A percentile compares a stretch with the other conserved stretches of the same genome.
phyloP scores from a whole-genome alignment of 2,797 vertebrate genomes.

The Neosilurus mollespiculum region DNA sequence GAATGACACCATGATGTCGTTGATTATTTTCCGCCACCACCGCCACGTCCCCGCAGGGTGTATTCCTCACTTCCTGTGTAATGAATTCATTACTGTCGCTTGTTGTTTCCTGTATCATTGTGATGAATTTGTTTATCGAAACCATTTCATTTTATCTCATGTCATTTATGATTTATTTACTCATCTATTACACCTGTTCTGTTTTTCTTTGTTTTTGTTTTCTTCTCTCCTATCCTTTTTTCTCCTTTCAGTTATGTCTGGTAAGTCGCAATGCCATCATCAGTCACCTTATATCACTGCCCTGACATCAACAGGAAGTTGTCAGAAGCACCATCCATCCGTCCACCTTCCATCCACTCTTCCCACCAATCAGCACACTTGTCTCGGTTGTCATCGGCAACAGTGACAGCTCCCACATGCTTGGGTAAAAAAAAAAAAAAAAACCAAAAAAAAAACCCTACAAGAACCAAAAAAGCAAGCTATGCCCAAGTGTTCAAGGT shows the following conservation, averaged over 20 bases:
- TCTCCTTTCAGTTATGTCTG: slow-evolving; percentile 93
- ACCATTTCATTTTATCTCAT: slow-evolving; percentile 56
- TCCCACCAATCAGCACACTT: slow-evolving; percentile 89
- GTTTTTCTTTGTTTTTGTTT: slow-evolving; percentile 67
- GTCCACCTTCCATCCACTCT: slow-evolving; percentile 89
- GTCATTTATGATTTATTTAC: slow-evolving; percentile 75
- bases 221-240: slow-evolving; percentile 82
- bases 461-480: slow-evolving; percentile 8
- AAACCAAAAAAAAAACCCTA: slow-evolving; percentile 1
- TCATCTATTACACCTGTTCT: slow-evolving; percentile 68
- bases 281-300: slow-evolving; percentile 90
- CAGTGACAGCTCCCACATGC: slow-evolving; percentile 83
- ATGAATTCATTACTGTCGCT: background rate
- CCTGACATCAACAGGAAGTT: slow-evolving; percentile 89
- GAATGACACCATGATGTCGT: background rate
- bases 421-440: slow-evolving; percentile 78
- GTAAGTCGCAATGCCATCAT: slow-evolving; percentile 99
- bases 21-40: background rate
- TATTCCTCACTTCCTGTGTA: slow-evolving; percentile 22
- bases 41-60: background rate
- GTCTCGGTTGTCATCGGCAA: slow-evolving; percentile 89
- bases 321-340: slow-evolving; percentile 84
- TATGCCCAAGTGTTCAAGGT: slow-evolving; percentile 72
- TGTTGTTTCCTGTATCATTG: slow-evolving; percentile 28
- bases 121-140: slow-evolving; percentile 4